phyloP scores from a whole-genome alignment of 2,113 vertebrate species.

The Bubo scandiacus region DNA sequence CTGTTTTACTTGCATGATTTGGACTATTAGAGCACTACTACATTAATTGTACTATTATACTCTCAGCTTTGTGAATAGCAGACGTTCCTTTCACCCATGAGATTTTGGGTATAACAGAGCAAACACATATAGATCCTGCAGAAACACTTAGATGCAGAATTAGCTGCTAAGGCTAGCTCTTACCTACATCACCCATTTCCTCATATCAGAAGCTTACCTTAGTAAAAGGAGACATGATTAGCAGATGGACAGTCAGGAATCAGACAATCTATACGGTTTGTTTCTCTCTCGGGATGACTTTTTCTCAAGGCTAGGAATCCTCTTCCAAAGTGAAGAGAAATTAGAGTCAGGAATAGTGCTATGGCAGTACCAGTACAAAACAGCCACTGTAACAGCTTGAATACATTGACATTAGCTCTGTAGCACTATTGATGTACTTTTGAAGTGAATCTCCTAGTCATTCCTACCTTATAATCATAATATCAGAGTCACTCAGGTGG shows the following conservation, averaged over 20 bases:
- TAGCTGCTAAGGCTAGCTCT: background rate
- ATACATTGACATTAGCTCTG: background rate
- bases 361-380: fast-evolving
- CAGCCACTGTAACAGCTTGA: background rate
- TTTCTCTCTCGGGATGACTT: background rate
- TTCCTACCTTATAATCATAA: background rate
- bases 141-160: background rate
- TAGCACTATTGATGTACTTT: background rate
- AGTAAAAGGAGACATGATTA: background rate
- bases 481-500: background rate
- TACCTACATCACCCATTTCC: background rate
- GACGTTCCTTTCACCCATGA: background rate
- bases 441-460: background rate
- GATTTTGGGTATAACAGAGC: background rate
- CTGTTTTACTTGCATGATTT: background rate
- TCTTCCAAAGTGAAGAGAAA: background rate
- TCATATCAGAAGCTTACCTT: background rate
- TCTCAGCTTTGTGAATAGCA: background rate
- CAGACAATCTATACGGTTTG: background rate
- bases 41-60: background rate
- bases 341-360: background rate
- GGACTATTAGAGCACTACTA: background rate
- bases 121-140: background rate
- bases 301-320: background rate
- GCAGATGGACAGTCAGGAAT: background rate